Base-by-base conservation (phyloP, 2,888 invertebrate species). In the Spodoptera picta region DNA sequence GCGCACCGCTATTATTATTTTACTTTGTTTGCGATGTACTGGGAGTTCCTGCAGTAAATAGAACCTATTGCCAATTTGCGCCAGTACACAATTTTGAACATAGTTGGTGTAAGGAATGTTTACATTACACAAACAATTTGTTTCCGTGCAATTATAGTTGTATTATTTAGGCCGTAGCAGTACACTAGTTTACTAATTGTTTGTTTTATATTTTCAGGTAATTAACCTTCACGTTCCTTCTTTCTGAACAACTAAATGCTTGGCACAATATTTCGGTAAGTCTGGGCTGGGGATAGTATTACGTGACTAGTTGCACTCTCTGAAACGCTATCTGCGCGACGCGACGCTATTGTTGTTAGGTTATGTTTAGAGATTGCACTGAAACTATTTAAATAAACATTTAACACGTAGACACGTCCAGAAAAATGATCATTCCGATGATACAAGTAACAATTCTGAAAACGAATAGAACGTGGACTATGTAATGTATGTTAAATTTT, bases 221-320 rank as follows among this genome's bases (percentile, higher is more conserved):
- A 93, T 90, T 93, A 94, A 91, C 93, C 92, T 93, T 93, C 92
- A 91, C 88, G 89, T 92, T 92, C 89, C 87, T 89, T 87, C 87
- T 90, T 89, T 90, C 85, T 87, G 86, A 86, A 87, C 87, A 84
- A 84, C 83, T 88, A 83, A 90, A 90, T 87, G 90, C 83, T 93
- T 93, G 92, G 92, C 93, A 87, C 92, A 90, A 87, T 84, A 86
- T 87, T 87, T 87, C 83, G 91, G 92, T 93, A 89, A 93, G 93
- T 93, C 87, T 83, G 85, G 87, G 87, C 87, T 83, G 85, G 87
- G 87, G 88, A 91, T 87, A 85, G 86, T 81, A 83, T 87, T 87
- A 83, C 83, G 83, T 86, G 90, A 90, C 88, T 87, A 87, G 88
- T 84, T 83, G 80, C 83, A 84, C 75, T 79, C 73, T 77, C 61